Base-by-base conservation (phyloP, 2,113 vertebrate species). In the Glaucomys volans region DNA sequence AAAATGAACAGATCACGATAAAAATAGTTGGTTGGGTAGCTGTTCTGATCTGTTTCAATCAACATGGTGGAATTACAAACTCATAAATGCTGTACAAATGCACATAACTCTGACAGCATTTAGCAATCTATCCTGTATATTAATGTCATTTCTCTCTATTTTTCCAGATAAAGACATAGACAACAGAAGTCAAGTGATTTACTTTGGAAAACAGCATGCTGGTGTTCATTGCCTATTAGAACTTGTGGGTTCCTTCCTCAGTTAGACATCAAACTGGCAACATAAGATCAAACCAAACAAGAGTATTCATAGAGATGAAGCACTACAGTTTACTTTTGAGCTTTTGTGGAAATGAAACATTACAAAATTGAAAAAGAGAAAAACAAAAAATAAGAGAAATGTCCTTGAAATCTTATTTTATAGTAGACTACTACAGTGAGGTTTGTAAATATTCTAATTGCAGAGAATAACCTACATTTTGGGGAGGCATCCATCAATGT, bases 1-100 rank as follows among this genome's bases (percentile, higher is more conserved):
- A 87, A 95, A 97, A 96, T n/a, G 95, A 97, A 91, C 86, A 95
- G 90, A 97, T 87, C 84, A 97, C 95, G 88, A 93, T 93, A 93
- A 97, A 97, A 96, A 97, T 96, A 94, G 76, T 95, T 97, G 92
- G 37, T 92, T 42, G 90, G 80, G 66, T 97, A 80, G 80, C 91
- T 95, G 52, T 81, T 92, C 71, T 75, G 92, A 96, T 77, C 69
- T 77, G 20, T 89, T 89, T 82, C 90, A 57, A 26, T 67, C 91
- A 94, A 89, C 74, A 90, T 57, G 76, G 92, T 95, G 40, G 64
- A 77, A 62, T 84, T 84, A 54, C 32, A 91, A 92, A 67, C 37
- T 83, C 74, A 59, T 37, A 30, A 82, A 14, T 37, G 35, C 32
- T 88, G 64, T 93, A 50, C 42, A 97, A 94, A 87, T 42, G 69